phyloP scores from a whole-genome alignment of 2,113 vertebrate species.

The Serilophus lunatus region DNA sequence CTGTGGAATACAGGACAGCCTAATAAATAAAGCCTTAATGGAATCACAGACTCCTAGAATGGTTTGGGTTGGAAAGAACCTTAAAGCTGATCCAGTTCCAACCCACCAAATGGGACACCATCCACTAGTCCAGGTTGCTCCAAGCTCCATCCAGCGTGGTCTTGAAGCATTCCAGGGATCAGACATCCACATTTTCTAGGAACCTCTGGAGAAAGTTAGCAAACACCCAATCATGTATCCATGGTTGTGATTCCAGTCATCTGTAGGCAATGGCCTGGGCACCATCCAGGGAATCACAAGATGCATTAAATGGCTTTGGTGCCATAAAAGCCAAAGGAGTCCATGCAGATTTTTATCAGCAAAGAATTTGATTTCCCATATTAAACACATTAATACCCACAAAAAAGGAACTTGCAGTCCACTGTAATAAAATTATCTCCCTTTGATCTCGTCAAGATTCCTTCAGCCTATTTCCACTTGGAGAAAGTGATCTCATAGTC shows the following conservation, averaged over 20 bases:
- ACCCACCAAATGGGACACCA: neutral
- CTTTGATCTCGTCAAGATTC: neutral
- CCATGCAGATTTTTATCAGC: neutral
- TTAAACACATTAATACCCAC: neutral
- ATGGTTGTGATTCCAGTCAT: neutral
- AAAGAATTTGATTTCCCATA: neutral
- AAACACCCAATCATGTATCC: neutral
- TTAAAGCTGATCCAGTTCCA: neutral
- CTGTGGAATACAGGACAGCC: neutral
- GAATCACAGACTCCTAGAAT: neutral
- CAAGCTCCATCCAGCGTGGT: neutral
- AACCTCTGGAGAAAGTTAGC: neutral
- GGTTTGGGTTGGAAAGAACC: neutral
- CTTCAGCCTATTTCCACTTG: neutral
- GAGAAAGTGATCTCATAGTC: neutral
- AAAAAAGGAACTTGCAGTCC: neutral
- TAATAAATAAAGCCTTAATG: neutral
- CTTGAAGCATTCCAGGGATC: neutral
- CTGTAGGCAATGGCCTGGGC: neutral
- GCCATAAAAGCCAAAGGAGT: neutral
- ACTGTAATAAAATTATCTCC: neutral
- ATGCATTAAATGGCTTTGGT: neutral
- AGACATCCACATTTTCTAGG: neutral
- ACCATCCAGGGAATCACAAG: neutral
- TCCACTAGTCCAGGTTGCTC: neutral